Conservation (phyloP, 2,888 invertebrate species). For the Drosophila tanythrix region DNA sequence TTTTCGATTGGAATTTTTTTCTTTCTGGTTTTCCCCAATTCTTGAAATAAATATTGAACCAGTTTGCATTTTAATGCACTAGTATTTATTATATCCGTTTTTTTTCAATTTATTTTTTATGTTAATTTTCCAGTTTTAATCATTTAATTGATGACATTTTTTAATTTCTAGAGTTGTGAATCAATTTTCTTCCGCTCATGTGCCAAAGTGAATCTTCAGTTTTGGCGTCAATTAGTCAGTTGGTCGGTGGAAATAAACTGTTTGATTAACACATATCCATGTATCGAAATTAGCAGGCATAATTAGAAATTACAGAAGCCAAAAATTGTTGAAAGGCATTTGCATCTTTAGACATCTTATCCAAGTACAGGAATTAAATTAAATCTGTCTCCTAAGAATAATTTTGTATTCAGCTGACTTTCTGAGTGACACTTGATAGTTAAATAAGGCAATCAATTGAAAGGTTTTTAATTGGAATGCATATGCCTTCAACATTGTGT, state of each 20-base stretch:
- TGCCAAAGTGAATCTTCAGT: not conserved
- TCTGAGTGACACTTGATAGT: not conserved
- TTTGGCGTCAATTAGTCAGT: not conserved
- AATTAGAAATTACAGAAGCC: not conserved
- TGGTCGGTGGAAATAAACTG: no score
- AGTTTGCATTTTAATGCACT: not conserved
- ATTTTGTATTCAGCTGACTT: not conserved
- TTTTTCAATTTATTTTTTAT: not conserved
- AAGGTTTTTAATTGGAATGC: not conserved
- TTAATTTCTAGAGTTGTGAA: not conserved
- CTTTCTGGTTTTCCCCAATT: no score
- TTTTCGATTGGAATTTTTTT: not conserved
- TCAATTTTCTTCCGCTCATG: not conserved
- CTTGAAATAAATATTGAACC: not conserved
- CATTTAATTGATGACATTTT: not conserved
- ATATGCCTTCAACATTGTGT: not conserved
- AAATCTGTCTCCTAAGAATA: not conserved
- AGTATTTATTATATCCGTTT: not conserved
- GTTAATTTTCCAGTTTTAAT: no score
- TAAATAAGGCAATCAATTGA: not conserved
- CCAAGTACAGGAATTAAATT: not conserved
- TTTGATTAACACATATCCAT: not conserved
- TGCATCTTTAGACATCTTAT: not conserved
- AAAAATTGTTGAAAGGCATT: not conserved
- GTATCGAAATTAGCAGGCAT: not conserved